These are phyloP conservation scores for Calypte anna DNA, from an alignment of 2,113 vertebrate genomes.

Conservation along the genomic window DNA sequence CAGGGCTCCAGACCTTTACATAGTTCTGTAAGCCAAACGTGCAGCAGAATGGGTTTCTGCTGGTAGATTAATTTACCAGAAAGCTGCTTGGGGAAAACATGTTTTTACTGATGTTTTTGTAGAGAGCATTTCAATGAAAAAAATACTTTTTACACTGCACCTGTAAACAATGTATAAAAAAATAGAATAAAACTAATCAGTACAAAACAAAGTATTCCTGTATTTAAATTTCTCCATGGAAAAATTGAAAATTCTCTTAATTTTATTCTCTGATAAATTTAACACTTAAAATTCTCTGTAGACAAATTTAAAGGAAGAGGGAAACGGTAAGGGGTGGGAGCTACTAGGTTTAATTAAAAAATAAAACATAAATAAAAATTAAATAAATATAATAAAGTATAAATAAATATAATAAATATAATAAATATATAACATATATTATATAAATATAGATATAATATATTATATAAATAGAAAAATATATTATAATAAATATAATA, in stretches of 20 bases:
- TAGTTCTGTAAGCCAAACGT: fast-evolving
- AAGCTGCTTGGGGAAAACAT: neutral
- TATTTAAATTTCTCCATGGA: neutral
- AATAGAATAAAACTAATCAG: neutral
- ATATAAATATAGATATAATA: no score
- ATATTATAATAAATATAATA: no score
- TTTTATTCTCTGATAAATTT: neutral
- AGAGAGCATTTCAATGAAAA: neutral
- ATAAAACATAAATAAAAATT: neutral
- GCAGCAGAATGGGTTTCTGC: neutral
- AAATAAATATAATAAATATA: no score
- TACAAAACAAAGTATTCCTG: neutral
- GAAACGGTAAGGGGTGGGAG: neutral
- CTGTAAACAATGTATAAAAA: neutral
- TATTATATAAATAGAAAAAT: no score
- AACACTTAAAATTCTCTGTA: neutral
- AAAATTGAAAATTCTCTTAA: neutral
- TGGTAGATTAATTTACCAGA: neutral
- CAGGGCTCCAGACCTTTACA: neutral
- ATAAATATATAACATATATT: no score
- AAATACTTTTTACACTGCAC: neutral
- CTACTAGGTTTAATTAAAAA: neutral
- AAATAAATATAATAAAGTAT: no score
- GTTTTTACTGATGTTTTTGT: neutral
- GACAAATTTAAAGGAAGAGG: neutral